Conservation (phyloP, 2,888 invertebrate genomes). For the Electrophaes corylata region DNA sequence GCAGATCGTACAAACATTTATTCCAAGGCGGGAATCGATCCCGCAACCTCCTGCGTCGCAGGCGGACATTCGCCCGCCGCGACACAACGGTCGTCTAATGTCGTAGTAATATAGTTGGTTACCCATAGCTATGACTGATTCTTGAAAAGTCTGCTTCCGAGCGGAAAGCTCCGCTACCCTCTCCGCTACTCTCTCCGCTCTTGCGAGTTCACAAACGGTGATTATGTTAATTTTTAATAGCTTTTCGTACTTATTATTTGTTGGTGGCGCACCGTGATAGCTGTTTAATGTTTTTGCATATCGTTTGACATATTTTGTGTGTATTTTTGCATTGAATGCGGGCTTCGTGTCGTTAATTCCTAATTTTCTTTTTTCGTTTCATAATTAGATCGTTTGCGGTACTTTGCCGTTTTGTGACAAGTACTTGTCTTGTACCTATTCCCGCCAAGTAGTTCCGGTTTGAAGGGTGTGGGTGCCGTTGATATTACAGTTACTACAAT, state of each 20-base stretch:
- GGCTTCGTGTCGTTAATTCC: constrained; percentile 30
- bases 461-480: no score
- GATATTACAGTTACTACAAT: no score
- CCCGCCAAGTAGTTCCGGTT: no score
- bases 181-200: constrained; percentile 12
- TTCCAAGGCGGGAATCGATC: no score
- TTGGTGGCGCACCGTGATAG: constrained; percentile 35
- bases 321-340: constrained; percentile 40
- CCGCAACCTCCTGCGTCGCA: no score
- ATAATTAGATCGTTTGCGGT: constrained; percentile 19
- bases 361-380: constrained; percentile 22
- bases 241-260: constrained; percentile 36
- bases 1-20: no score
- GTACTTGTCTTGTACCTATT: no score
- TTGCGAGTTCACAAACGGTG: constrained; percentile 15
- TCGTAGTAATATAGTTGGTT: no score
- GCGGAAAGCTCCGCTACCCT: neutral
- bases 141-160: no score
- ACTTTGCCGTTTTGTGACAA: constrained; percentile 3
- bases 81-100: no score
- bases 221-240: constrained; percentile 39
- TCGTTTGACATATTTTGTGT: constrained; percentile 18
- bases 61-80: no score
- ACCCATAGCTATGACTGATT: no score
- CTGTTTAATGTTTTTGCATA: constrained; percentile 37